phyloP scores from a whole-genome alignment of 2,797 vertebrate species.

The Sphaeramia orbicularis region DNA sequence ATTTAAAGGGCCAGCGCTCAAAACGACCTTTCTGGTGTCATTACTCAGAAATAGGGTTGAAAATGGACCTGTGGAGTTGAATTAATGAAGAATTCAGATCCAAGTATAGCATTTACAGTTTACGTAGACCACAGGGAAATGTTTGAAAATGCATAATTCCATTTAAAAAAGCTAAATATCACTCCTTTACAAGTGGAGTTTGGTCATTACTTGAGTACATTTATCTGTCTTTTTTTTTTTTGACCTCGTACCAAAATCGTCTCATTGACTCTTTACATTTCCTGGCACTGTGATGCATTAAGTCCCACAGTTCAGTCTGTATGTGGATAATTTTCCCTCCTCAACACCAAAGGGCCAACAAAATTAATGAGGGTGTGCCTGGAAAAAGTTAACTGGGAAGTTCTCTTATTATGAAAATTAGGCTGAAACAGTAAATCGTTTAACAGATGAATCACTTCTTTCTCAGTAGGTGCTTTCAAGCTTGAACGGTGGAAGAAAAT shows the following conservation, averaged over 20 bases:
- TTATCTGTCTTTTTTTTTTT: no score
- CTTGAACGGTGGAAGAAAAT: conserved; percentile 1
- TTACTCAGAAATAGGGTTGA: no score
- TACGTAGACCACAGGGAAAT: no score
- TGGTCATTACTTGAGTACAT: no score
- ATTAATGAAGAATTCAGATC: no score
- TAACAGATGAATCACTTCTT: conserved; percentile 21
- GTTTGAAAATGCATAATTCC: no score
- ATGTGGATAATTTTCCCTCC: neutral
- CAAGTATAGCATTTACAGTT: no score
- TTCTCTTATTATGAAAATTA: conserved; percentile 19
- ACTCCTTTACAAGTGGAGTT: no score
- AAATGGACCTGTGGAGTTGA: no score
- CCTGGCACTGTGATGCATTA: neutral
- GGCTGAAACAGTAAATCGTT: conserved; percentile 13
- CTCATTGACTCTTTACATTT: neutral
- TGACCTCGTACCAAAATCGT: conserved; percentile 13
- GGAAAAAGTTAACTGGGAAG: conserved; percentile 1
- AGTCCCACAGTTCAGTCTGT: conserved; percentile 1
- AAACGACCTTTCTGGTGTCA: no score
- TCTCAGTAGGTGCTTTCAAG: conserved; percentile 2
- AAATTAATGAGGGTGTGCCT: conserved; percentile 11
- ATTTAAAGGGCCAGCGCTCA: no score
- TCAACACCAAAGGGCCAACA: conserved; percentile 4
- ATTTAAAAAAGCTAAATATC: no score